Evolutionary conservation across 2,888 invertebrate species (phyloP).

Genomic region (Pseudanteris insignis): DNA sequence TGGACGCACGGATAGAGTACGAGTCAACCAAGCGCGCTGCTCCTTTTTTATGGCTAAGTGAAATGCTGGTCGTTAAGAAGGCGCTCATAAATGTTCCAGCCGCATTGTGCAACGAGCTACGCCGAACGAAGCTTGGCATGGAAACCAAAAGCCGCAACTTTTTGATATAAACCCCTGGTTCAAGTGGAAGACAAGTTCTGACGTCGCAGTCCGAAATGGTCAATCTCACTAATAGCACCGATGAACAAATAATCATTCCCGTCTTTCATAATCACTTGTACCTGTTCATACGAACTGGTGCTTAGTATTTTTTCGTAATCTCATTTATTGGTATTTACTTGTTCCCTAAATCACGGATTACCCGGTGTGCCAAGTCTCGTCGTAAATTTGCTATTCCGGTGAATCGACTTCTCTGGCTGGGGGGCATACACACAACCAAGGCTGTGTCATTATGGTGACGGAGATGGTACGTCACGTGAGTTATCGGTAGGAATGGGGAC

Average conservation of each 20-base stretch:
- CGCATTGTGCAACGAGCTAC: slow-evolving; percentile 31
- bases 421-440: too few species aligned
- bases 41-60: slow-evolving; percentile 38
- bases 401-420: too few species aligned
- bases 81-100: slow-evolving; percentile 37
- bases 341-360: neutral
- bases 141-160: slow-evolving; percentile 23
- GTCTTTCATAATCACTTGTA: too few species aligned
- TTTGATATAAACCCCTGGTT: slow-evolving; percentile 34
- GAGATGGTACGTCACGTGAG: slow-evolving; percentile 47
- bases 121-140: slow-evolving; percentile 41
- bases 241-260: too few species aligned
- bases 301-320: too few species aligned
- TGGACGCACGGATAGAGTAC: slow-evolving; percentile 28
- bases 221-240: too few species aligned
- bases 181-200: too few species aligned
- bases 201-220: too few species aligned
- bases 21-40: slow-evolving; percentile 32
- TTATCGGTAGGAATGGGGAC: slow-evolving; percentile 49
- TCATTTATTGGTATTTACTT: too few species aligned
- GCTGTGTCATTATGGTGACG: slow-evolving; percentile 29
- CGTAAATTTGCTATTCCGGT: neutral
- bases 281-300: too few species aligned
- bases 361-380: slow-evolving; percentile 14
- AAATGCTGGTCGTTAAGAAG: slow-evolving; percentile 40